Conservation (phyloP, 2,797 vertebrate species). For the Mallotus villosus region DNA sequence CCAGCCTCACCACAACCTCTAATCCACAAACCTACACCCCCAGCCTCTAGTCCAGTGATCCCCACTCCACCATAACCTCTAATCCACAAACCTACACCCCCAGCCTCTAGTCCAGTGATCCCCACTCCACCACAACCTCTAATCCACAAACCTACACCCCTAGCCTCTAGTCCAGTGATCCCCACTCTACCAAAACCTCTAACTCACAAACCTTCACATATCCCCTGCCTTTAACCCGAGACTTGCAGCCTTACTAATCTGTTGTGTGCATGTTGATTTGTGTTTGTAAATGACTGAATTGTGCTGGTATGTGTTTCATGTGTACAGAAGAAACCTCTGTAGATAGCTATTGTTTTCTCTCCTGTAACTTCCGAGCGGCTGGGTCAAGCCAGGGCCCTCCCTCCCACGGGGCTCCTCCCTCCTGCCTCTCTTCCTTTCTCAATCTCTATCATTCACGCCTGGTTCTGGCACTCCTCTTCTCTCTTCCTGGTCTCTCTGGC, state of each 20-base stretch:
- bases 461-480: neutral
- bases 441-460: neutral
- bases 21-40: neutral
- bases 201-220: slow-evolving; percentile 26
- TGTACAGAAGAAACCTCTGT: slow-evolving; percentile 33
- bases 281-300: slow-evolving; percentile 67
- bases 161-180: too few relatives aligned
- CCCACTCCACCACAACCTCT: too few relatives aligned
- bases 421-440: slow-evolving; percentile 10
- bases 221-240: slow-evolving; percentile 43
- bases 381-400: slow-evolving; percentile 44
- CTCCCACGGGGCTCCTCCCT: slow-evolving; percentile 42
- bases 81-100: neutral
- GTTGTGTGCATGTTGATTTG: slow-evolving; percentile 64
- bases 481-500: neutral
- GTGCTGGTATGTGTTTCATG: slow-evolving; percentile 31
- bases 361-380: slow-evolving; percentile 33
- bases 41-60: slow-evolving; percentile 18
- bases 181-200: neutral
- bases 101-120: slow-evolving; percentile 18
- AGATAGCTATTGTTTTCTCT: slow-evolving; percentile 57
- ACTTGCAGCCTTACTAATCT: slow-evolving; percentile 51
- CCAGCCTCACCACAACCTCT: too few relatives aligned
- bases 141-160: too few relatives aligned
- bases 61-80: too few relatives aligned